phyloP scores from a whole-genome alignment of 2,113 vertebrate genomes.

The Passer domesticus region DNA sequence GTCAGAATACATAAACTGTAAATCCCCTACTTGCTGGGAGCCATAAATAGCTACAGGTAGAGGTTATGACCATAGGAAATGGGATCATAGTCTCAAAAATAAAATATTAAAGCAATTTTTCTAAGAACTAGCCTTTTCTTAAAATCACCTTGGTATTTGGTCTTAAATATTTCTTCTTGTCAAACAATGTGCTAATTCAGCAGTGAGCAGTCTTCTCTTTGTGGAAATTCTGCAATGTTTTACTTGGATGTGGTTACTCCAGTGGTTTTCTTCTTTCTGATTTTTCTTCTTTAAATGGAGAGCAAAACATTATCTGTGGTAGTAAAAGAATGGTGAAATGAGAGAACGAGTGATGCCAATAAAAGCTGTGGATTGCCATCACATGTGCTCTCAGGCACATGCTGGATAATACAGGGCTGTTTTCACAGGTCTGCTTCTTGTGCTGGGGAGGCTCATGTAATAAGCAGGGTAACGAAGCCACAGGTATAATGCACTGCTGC shows the following conservation, averaged over 20 bases:
- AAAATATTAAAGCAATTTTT: not conserved
- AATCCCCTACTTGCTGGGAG: not conserved
- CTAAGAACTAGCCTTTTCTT: not conserved
- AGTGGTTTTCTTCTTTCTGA: not conserved
- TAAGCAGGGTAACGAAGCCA: not conserved
- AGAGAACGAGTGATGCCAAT: not conserved
- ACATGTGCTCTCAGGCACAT: not conserved
- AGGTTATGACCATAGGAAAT: not conserved
- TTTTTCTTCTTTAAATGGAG: constrained; percentile 18
- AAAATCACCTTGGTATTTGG: not conserved
- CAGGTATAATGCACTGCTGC: not conserved
- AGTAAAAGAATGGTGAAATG: not conserved
- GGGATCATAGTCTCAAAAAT: not conserved
- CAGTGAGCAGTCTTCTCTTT: not conserved
- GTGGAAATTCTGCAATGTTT: not conserved
- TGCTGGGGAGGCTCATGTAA: not conserved
- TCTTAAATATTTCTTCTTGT: not conserved
- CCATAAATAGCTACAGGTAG: not conserved
- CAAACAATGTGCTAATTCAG: not conserved
- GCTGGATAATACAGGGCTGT: not conserved
- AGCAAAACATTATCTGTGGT: not conserved
- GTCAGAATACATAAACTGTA: not conserved
- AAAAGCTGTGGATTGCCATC: constrained; percentile 20
- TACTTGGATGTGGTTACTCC: not conserved
- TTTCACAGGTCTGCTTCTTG: not conserved